Evolutionary conservation across 2,113 vertebrate genomes (phyloP).

Genomic region (Odontophorus gujanensis): DNA sequence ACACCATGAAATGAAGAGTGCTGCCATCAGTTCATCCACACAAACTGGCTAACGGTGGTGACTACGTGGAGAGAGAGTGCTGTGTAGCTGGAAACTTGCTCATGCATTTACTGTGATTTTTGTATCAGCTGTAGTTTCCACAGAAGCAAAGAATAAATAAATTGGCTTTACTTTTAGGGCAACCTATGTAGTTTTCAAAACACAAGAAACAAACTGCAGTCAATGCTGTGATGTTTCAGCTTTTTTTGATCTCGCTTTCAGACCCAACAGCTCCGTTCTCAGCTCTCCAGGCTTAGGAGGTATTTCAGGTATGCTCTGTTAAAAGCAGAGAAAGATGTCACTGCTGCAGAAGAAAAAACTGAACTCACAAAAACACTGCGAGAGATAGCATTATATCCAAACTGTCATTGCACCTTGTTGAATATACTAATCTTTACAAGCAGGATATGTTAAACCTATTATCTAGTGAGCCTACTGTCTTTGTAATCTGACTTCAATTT

Average conservation of each 20-base stretch:
- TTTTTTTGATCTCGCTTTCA: constrained; percentile 70
- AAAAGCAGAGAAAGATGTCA: constrained; percentile 5
- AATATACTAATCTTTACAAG: neutral
- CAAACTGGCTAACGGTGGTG: no score
- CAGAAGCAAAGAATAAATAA: no score
- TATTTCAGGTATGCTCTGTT: constrained; percentile 89
- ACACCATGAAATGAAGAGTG: no score
- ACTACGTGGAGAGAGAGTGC: no score
- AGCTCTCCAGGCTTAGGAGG: constrained; percentile 93
- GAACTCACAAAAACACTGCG: neutral
- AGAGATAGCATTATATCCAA: neutral
- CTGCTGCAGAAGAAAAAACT: neutral
- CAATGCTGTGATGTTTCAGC: constrained; percentile 50
- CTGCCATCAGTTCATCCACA: no score
- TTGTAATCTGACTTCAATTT: neutral
- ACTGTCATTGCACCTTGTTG: neutral
- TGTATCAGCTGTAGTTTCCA: no score
- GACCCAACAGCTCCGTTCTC: constrained; percentile 87
- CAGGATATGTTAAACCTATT: neutral
- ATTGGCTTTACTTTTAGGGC: no score
- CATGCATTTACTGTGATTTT: no score
- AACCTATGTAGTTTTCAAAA: no score
- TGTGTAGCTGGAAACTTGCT: no score
- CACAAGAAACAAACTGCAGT: neutral
- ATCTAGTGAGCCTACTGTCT: neutral